Evolutionary conservation across 2,113 vertebrate genomes (phyloP).

Genomic region (Euleptes europaea): DNA sequence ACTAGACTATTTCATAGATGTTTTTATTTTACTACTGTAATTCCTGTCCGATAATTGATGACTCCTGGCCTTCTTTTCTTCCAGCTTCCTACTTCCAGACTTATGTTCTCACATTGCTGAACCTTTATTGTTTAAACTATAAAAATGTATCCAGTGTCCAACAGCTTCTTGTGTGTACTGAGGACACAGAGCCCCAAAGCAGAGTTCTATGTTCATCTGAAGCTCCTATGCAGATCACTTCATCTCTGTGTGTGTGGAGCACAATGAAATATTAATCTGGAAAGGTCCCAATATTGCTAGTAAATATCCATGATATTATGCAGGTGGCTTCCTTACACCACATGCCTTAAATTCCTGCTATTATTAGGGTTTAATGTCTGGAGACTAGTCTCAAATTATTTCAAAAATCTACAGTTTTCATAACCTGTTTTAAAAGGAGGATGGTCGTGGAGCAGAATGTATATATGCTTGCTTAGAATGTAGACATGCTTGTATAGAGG

Average conservation of each 20-base stretch:
- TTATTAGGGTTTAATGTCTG: not conserved
- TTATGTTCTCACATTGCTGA: not conserved
- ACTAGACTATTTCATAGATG: not conserved
- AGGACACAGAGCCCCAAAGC: not conserved
- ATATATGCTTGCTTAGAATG: not conserved
- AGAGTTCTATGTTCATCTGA: not conserved
- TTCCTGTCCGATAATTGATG: not conserved
- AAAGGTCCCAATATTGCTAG: not conserved
- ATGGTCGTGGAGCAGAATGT: not conserved
- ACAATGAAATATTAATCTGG: not conserved
- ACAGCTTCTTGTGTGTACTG: not conserved
- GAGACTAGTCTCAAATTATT: not conserved
- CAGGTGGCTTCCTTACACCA: not conserved
- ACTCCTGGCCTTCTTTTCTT: not conserved
- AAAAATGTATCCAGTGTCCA: not conserved
- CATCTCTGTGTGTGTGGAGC: too few species aligned
- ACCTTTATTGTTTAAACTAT: not conserved
- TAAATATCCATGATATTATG: not conserved
- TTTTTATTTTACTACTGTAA: not conserved
- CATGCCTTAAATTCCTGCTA: not conserved
- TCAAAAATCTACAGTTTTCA: not conserved
- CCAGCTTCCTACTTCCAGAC: not conserved
- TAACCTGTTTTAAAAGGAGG: not conserved
- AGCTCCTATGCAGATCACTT: not conserved
- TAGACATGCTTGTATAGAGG: not conserved